Conservation (phyloP, 2,888 invertebrate genomes). For the Acrocera orbiculus region DNA sequence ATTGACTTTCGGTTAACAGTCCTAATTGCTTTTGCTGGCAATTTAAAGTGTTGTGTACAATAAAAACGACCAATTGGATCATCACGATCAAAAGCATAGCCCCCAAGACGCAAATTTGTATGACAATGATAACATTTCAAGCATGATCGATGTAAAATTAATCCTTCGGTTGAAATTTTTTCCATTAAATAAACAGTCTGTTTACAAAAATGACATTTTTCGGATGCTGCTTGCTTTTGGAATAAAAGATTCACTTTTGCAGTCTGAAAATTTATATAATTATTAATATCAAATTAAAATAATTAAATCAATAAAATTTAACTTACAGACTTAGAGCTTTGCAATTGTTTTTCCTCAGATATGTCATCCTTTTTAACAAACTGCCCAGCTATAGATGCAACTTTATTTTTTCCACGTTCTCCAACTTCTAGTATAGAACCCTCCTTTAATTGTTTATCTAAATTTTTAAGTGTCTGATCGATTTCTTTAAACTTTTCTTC, state of each 20-base stretch:
- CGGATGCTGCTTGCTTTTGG: conserved; percentile 49
- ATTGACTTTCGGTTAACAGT: conserved; percentile 19
- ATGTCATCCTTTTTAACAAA: conserved; percentile 34
- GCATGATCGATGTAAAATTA: conserved; percentile 82
- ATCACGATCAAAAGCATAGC: conserved; percentile 53
- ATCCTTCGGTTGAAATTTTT: conserved; percentile 71
- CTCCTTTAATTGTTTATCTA: conserved; percentile 59
- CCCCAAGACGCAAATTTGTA: conserved; percentile 59
- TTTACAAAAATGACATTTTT: conserved; percentile 74
- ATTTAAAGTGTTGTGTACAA: conserved; percentile 55
- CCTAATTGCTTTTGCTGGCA: conserved; percentile 37
- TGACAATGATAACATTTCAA: conserved; percentile 89
- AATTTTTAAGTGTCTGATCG: conserved; percentile 50
- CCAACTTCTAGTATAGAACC: conserved; percentile 51
- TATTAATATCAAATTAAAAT: not conserved
- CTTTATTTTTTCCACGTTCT: conserved; percentile 50
- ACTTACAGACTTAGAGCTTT: conserved; percentile 32
- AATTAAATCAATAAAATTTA: not conserved
- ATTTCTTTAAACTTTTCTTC: conserved; percentile 50
- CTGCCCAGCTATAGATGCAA: conserved; percentile 75
- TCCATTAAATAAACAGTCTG: conserved; percentile 90
- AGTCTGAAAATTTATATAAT: conserved; percentile 29
- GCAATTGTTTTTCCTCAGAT: conserved; percentile 25
- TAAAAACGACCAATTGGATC: conserved; percentile 51
- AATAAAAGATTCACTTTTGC: conserved; percentile 40